A percentile compares a stretch with the other conserved stretches of the same genome.
phyloP scores from a whole-genome alignment of 2,113 vertebrate genomes.

The Arvicanthis niloticus region DNA sequence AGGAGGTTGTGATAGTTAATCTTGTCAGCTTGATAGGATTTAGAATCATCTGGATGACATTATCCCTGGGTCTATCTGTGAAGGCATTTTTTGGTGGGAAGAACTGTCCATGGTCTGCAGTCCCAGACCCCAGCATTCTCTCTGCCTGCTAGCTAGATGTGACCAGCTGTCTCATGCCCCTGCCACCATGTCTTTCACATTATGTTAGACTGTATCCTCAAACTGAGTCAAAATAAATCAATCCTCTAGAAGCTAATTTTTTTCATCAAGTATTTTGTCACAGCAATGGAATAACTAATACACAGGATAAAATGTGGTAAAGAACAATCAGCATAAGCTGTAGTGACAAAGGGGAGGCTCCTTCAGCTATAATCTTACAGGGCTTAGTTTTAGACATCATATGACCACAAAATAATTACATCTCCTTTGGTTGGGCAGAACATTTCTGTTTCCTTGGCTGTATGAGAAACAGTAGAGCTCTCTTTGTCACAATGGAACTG shows the following conservation, averaged over 20 bases:
- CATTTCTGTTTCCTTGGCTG: slow-evolving; percentile 30
- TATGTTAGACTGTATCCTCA: background rate
- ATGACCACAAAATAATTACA: background rate
- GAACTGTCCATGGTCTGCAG: background rate
- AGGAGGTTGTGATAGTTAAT: background rate
- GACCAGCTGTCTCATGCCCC: background rate
- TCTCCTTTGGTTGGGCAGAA: background rate
- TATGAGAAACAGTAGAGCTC: background rate
- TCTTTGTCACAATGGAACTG: background rate
- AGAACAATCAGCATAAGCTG: background rate
- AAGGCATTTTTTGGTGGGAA: background rate
- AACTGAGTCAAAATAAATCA: background rate
- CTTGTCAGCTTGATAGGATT: background rate
- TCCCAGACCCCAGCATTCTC: background rate
- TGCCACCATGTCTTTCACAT: background rate
- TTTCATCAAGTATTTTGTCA: background rate
- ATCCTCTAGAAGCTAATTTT: background rate
- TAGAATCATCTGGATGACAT: background rate
- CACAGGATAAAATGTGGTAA: background rate
- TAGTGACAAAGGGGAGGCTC: background rate
- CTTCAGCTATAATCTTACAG: background rate
- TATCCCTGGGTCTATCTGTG: background rate
- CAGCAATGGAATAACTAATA: background rate
- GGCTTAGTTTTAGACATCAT: background rate
- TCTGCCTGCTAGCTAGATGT: background rate